Conservation (phyloP, 64 coral and sea anemone species). For the Stylophora pistillata region DNA sequence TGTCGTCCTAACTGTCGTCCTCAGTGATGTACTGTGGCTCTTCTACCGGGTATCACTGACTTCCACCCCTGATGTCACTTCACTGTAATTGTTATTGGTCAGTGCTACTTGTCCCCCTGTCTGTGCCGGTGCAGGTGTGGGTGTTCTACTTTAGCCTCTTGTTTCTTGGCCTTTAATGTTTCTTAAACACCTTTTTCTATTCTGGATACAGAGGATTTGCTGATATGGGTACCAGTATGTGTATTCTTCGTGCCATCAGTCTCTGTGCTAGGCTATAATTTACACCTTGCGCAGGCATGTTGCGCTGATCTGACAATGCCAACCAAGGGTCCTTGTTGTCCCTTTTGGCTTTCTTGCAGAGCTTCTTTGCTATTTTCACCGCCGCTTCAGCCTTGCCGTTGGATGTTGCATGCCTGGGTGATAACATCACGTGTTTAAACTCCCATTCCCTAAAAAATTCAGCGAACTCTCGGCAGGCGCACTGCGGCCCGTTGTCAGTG, state of each 20-base stretch:
- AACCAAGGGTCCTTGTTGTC: conserved; percentile 36
- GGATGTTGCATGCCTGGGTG: no score
- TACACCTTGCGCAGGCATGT: conserved; percentile 45
- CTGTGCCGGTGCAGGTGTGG: neutral
- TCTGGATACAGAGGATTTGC: conserved; percentile 41
- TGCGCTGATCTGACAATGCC: conserved; percentile 35
- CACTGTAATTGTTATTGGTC: neutral
- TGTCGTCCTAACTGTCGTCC: no score
- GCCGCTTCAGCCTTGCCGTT: conserved; percentile 36
- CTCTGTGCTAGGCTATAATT: conserved; percentile 40
- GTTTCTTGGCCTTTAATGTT: conserved; percentile 21
- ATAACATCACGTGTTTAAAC: no score
- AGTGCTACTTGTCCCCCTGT: neutral
- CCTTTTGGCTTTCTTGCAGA: conserved; percentile 58
- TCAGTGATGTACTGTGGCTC: neutral
- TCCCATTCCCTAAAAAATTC: no score
- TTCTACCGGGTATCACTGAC: neutral
- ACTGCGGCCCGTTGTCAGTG: no score
- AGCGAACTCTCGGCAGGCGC: no score
- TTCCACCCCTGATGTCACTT: neutral
- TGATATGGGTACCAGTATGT: conserved; percentile 34
- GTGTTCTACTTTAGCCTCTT: neutral
- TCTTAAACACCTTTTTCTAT: conserved; percentile 5
- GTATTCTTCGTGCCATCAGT: conserved; percentile 34
- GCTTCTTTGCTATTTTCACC: conserved; percentile 51